Conservation (phyloP, 2,888 invertebrate species). For the Sceliomorpha sp. region DNA sequence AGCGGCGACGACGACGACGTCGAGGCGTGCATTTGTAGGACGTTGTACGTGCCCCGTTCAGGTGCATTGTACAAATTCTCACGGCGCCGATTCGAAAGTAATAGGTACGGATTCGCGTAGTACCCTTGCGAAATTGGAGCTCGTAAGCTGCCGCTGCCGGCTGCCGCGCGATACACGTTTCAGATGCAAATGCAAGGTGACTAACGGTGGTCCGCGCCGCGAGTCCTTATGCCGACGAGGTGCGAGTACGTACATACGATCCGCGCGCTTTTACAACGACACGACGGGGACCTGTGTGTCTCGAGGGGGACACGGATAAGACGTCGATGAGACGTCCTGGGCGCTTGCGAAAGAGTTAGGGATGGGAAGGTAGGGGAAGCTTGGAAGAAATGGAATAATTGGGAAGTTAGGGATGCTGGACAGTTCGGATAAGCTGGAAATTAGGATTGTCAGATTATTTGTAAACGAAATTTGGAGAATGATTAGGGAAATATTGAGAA, state of each 20-base stretch:
- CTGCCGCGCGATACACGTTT: constrained; percentile 30
- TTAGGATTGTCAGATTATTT: too few relatives aligned
- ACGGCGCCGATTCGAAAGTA: constrained; percentile 54
- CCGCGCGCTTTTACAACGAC: constrained; percentile 47
- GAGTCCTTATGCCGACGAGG: constrained; percentile 29
- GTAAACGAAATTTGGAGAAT: too few relatives aligned
- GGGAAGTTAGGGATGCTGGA: too few relatives aligned
- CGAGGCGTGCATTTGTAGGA: too few relatives aligned
- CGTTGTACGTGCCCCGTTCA: too few relatives aligned
- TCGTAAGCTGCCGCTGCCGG: constrained; percentile 37
- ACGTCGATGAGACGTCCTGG: too few relatives aligned
- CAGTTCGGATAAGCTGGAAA: too few relatives aligned
- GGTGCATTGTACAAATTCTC: constrained; percentile 39
- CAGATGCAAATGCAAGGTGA: constrained; percentile 47
- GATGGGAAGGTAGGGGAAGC: too few relatives aligned
- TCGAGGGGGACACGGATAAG: constrained; percentile 48
- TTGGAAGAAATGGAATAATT: too few relatives aligned
- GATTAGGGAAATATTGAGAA: too few relatives aligned
- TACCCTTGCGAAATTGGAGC: constrained; percentile 57
- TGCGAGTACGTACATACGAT: constrained; percentile 45
- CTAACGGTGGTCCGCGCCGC: background rate
- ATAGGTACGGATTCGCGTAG: constrained; percentile 27
- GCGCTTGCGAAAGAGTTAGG: too few relatives aligned
- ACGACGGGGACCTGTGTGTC: constrained; percentile 52
- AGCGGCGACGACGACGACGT: too few relatives aligned